A percentile compares a stretch with the other conserved stretches of the same genome.
Conservation (phyloP, 1,140 invertebrate species). For the Pantala flavescens region DNA sequence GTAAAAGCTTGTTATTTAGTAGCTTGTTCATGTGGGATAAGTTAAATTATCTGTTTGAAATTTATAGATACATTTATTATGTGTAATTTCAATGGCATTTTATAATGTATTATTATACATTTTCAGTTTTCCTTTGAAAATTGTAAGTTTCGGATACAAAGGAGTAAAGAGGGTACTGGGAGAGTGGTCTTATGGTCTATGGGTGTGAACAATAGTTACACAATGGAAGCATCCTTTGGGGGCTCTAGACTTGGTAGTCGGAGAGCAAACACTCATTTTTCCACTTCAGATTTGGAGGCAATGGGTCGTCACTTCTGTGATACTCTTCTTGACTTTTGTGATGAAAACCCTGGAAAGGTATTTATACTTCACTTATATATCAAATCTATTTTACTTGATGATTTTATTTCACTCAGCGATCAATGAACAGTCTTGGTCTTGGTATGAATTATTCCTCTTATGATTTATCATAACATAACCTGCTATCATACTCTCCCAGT, state of each 20-base stretch:
- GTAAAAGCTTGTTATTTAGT: no score
- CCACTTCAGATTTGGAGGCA: slow-evolving; percentile 63
- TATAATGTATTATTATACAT: slow-evolving; percentile 22
- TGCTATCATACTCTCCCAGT: no score
- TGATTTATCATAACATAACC: background rate
- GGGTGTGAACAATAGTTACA: slow-evolving; percentile 88
- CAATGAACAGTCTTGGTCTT: background rate
- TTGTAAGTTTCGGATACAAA: slow-evolving; percentile 87
- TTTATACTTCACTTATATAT: background rate
- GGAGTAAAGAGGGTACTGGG: slow-evolving; percentile 85
- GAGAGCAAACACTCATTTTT: slow-evolving; percentile 77
- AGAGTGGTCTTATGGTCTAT: slow-evolving; percentile 88
- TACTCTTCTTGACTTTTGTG: slow-evolving; percentile 80
- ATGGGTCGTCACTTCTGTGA: slow-evolving; percentile 85
- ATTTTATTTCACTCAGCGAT: background rate
- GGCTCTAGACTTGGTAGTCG: slow-evolving; percentile 65
- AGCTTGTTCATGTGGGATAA: no score
- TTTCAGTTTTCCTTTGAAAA: slow-evolving; percentile 84
- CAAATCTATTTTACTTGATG: background rate
- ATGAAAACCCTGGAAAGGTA: slow-evolving; percentile 76
- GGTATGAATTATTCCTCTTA: slow-evolving; percentile 18
- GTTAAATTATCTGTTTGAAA: no score
- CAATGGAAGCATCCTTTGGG: slow-evolving; percentile 87
- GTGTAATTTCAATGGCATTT: no score
- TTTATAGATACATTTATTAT: no score